These are phyloP conservation scores for Selenia dentaria DNA, from an alignment of 2,888 invertebrate genomes.

Conservation along the genomic window DNA sequence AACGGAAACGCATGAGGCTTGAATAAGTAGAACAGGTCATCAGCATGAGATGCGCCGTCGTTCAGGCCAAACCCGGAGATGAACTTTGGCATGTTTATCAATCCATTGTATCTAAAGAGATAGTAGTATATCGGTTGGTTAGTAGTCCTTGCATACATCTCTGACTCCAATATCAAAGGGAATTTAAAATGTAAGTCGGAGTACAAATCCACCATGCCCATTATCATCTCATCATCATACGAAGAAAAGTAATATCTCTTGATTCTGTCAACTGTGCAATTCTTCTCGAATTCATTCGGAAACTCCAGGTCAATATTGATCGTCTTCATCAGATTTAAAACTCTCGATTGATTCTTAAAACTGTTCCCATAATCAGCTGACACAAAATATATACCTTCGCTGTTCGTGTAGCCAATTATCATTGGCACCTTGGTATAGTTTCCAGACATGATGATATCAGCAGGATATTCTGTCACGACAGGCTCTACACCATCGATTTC, in stretches of 20 bases:
- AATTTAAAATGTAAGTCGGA: constrained; percentile 74
- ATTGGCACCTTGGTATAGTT: constrained; percentile 74
- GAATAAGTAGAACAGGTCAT: constrained; percentile 75
- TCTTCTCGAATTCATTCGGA: constrained; percentile 55
- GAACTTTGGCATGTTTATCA: constrained; percentile 69
- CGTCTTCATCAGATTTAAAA: constrained; percentile 48
- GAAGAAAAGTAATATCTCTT: constrained; percentile 61
- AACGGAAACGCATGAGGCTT: constrained; percentile 67
- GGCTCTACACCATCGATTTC: constrained; percentile 63
- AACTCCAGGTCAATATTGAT: constrained; percentile 64
- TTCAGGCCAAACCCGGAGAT: constrained; percentile 54
- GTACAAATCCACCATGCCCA: constrained; percentile 71
- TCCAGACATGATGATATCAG: constrained; percentile 58
- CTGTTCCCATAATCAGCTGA: constrained; percentile 64
- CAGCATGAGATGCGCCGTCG: constrained; percentile 72
- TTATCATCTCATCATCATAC: constrained; percentile 61
- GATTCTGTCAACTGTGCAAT: constrained; percentile 54
- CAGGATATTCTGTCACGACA: constrained; percentile 61
- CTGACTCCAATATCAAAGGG: constrained; percentile 64
- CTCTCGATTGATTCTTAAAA: constrained; percentile 41
- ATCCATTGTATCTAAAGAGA: constrained; percentile 67
- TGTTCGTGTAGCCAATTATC: constrained; percentile 73
- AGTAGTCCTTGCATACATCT: constrained; percentile 59
- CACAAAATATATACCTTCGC: constrained; percentile 72
- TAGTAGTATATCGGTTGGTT: constrained; percentile 72